Evolutionary conservation across 2,888 invertebrate species (phyloP).

Genomic region (Acanthosepion esculentum): DNA sequence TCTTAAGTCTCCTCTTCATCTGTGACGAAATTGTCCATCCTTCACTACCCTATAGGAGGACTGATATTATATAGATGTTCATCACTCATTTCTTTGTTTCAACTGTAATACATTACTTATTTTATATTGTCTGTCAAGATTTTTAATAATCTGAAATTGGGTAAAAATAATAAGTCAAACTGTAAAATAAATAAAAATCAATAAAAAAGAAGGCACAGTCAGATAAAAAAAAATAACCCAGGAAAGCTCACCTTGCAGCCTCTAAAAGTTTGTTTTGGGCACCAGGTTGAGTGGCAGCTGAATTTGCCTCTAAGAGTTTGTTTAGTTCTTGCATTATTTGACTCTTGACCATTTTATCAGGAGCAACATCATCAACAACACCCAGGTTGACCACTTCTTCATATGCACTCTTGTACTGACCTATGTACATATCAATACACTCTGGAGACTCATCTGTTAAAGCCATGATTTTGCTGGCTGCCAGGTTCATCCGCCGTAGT

Average conservation of each 20-base stretch:
- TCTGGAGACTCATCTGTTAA: slow-evolving; percentile 11
- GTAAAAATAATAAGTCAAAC: neutral
- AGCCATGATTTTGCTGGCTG: slow-evolving; percentile 38
- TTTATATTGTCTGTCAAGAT: neutral
- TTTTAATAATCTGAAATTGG: neutral
- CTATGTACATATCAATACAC: neutral
- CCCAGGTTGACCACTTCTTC: slow-evolving; percentile 38
- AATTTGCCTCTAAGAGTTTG: neutral
- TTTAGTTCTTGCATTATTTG: slow-evolving; percentile 38
- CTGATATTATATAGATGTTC: no score
- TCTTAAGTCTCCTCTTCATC: no score
- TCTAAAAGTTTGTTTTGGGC: slow-evolving; percentile 38
- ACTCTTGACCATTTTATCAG: slow-evolving; percentile 6
- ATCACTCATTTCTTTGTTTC: no score
- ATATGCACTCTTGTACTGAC: slow-evolving; percentile 25
- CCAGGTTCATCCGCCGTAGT: slow-evolving; percentile 35
- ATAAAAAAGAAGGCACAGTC: neutral
- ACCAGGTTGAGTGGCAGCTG: neutral
- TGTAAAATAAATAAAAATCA: neutral
- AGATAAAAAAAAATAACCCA: neutral
- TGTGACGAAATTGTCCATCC: no score
- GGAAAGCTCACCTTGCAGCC: slow-evolving; percentile 17
- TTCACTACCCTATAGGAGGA: no score
- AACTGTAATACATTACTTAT: no score
- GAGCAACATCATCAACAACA: neutral